Conservation (phyloP, 2,113 vertebrate genomes). For the Macrotis lagotis region DNA sequence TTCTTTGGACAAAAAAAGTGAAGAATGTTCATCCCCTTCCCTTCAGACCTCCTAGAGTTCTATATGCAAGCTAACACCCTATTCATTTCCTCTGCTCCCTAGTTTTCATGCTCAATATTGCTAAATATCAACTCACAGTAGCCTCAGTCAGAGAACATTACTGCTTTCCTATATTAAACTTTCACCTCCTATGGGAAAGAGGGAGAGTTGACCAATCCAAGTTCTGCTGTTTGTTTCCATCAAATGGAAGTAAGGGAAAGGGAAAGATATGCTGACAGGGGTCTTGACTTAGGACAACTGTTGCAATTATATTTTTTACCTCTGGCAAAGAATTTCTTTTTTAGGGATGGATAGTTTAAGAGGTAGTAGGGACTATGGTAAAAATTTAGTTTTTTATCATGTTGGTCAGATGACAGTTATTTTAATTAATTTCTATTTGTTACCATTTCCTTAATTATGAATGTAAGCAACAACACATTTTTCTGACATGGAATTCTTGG, state of each 20-base stretch:
- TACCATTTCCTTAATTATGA: not conserved
- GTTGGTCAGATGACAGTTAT: not conserved
- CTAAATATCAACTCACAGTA: not conserved
- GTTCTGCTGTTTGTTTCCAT: not conserved
- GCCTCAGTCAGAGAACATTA: not conserved
- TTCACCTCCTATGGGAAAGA: not conserved
- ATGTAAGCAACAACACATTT: not conserved
- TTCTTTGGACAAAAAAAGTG: not conserved
- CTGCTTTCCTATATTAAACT: not conserved
- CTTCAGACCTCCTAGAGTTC: not conserved
- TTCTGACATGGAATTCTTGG: too few relatives aligned
- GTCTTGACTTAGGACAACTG: not conserved
- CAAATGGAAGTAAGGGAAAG: not conserved
- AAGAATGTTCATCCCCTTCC: not conserved
- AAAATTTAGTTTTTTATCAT: not conserved
- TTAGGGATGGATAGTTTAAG: not conserved
- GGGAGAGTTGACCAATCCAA: not conserved
- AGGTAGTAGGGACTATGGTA: not conserved
- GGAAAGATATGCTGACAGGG: not conserved
- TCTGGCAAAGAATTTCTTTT: not conserved
- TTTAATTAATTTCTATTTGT: not conserved
- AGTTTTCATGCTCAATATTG: not conserved
- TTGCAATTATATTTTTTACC: not conserved
- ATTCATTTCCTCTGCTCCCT: not conserved
- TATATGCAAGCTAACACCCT: not conserved